Evolutionary conservation across 2,888 invertebrate genomes (phyloP).

Genomic region (Caenorhabditis panamensis): DNA sequence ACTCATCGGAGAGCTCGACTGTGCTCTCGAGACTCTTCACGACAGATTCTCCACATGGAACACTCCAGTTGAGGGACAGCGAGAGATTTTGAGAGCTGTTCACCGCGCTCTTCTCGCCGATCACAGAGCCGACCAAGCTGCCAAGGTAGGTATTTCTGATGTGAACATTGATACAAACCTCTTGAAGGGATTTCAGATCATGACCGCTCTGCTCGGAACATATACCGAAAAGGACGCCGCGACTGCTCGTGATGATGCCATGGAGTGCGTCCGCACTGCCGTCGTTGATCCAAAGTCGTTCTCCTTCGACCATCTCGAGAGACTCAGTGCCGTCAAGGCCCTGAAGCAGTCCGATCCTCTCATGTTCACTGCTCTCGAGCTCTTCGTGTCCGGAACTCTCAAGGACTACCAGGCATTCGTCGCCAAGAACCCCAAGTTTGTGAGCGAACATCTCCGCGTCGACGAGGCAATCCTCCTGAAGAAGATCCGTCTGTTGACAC

Average conservation of each 20-base stretch:
- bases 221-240: conserved; percentile 95
- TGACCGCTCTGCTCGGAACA: conserved; percentile 96
- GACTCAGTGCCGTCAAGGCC: conserved; percentile 91
- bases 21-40: conserved; percentile 60
- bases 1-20: conserved; percentile 66
- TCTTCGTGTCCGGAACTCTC: conserved; percentile 76
- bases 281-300: conserved; percentile 91
- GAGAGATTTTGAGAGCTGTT: conserved; percentile 72
- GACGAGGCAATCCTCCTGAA: conserved; percentile 82
- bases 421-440: conserved; percentile 82
- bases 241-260: conserved; percentile 96
- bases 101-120: conserved; percentile 83
- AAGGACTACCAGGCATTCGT: conserved; percentile 87
- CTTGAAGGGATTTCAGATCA: conserved; percentile 82
- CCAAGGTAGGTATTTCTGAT: conserved; percentile 67
- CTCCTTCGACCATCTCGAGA: conserved; percentile 93
- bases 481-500: conserved; percentile 96
- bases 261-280: conserved; percentile 92
- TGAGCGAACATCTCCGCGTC: conserved; percentile 64
- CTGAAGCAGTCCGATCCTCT: conserved; percentile 85
- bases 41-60: conserved; percentile 68
- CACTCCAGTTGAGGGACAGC: conserved; percentile 67
- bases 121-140: conserved; percentile 84
- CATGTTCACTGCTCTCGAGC: conserved; percentile 74
- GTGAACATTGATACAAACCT: neutral